Percentiles rank a stretch among this genome's conserved stretches.
phyloP scores from a whole-genome alignment of 2,888 invertebrate genomes.

The Tetranychus truncatus region DNA sequence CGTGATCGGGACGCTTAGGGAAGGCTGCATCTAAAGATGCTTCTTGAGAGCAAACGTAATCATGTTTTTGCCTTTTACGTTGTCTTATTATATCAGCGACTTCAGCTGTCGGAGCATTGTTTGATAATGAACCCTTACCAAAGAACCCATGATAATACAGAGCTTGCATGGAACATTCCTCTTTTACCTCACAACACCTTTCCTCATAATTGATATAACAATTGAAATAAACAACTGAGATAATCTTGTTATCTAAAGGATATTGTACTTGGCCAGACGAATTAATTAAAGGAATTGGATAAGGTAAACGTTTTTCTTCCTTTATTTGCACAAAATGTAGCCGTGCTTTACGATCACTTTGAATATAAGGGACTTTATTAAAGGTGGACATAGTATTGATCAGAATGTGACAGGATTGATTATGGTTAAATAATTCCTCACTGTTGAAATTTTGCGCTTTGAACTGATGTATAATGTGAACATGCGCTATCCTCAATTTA shows the following conservation, averaged over 20 bases:
- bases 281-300: not conserved
- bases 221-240: not conserved
- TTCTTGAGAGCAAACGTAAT: not conserved
- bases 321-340: not conserved
- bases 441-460: too few species aligned
- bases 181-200: not conserved
- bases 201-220: slow-evolving; percentile 7
- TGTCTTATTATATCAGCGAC: not conserved
- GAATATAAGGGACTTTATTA: not conserved
- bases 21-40: not conserved
- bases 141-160: slow-evolving; percentile 7
- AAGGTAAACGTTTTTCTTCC: not conserved
- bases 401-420: too few species aligned
- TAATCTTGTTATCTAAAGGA: not conserved
- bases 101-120: slow-evolving; percentile 10
- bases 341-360: not conserved
- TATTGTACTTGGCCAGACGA: not conserved
- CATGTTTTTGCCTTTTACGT: not conserved
- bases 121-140: slow-evolving; percentile 13
- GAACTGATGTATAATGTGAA: too few species aligned
- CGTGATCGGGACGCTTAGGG: not conserved
- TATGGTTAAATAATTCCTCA: too few species aligned
- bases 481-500: too few species aligned
- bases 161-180: not conserved
- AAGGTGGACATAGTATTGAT: too few species aligned